Evolutionary conservation across 2,113 vertebrate species (phyloP).

Genomic region (Toxotes chatareus): DNA sequence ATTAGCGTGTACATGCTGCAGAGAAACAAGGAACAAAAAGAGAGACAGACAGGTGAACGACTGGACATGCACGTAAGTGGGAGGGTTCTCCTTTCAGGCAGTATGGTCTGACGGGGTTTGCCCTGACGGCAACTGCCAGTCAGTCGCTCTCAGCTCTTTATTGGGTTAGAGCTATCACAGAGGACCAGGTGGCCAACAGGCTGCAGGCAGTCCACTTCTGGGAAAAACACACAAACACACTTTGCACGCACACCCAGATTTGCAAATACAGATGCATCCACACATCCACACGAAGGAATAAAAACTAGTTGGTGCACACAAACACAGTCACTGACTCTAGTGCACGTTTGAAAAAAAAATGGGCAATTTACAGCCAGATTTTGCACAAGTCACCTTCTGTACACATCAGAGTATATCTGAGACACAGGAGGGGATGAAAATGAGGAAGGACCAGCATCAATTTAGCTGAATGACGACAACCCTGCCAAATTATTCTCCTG

Average conservation of each 20-base stretch:
- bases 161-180: constrained; percentile 71
- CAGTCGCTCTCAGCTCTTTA: constrained; percentile 64
- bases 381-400: background rate
- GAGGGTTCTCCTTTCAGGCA: constrained; percentile 22
- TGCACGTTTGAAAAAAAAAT: constrained; percentile 1
- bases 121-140: constrained; percentile 51
- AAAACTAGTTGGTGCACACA: constrained; percentile 21
- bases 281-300: constrained; percentile 1
- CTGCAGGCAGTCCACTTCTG: constrained; percentile 71
- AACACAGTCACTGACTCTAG: background rate
- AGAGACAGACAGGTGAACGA: constrained; percentile 5
- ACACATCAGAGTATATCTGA: constrained; percentile 27
- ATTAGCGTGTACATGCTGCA: background rate
- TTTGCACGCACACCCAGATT: background rate
- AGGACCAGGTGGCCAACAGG: constrained; percentile 64
- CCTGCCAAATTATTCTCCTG: constrained; percentile 37
- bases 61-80: background rate
- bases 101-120: constrained; percentile 19
- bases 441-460: constrained; percentile 21
- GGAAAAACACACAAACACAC: constrained; percentile 49
- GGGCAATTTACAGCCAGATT: constrained; percentile 29
- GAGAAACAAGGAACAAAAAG: background rate
- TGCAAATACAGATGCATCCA: constrained; percentile 18
- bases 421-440: constrained; percentile 11
- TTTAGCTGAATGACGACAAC: constrained; percentile 37